A percentile compares a stretch with the other conserved stretches of the same genome.
These are phyloP conservation scores for Cassiopea andromeda DNA, from an alignment of 30 jellyfish, hydroid and myxozoan species.

Conservation along the genomic window DNA sequence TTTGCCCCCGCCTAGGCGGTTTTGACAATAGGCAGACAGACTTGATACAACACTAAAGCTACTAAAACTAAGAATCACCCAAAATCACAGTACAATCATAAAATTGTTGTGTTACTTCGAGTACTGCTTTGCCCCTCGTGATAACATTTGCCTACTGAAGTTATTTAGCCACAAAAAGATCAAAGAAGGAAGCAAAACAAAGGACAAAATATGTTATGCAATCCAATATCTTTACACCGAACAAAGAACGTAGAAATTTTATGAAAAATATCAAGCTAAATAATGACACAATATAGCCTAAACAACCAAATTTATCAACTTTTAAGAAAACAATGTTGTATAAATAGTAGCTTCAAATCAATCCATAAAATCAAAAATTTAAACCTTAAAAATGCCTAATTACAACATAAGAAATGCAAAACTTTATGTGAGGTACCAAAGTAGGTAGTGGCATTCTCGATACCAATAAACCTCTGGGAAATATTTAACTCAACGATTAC, in stretches of 20 bases:
- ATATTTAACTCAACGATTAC: too few species aligned
- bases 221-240: not conserved
- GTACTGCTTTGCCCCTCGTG: too few species aligned
- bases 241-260: not conserved
- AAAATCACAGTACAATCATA: too few species aligned
- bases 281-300: not conserved
- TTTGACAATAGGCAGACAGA: too few species aligned
- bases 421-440: not conserved
- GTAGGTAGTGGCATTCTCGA: not conserved
- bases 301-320: not conserved
- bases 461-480: not conserved
- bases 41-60: too few species aligned
- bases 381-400: not conserved
- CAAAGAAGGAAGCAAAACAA: too few species aligned
- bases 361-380: not conserved
- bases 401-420: not conserved
- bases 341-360: not conserved
- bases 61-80: too few species aligned
- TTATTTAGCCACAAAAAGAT: too few species aligned
- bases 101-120: too few species aligned
- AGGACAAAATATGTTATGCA: not conserved
- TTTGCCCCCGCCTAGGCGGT: too few species aligned
- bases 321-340: too few species aligned
- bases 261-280: not conserved
- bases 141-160: too few species aligned